These are phyloP conservation scores for Melanargia galathea DNA, from an alignment of 2,888 invertebrate species.

Conservation along the genomic window DNA sequence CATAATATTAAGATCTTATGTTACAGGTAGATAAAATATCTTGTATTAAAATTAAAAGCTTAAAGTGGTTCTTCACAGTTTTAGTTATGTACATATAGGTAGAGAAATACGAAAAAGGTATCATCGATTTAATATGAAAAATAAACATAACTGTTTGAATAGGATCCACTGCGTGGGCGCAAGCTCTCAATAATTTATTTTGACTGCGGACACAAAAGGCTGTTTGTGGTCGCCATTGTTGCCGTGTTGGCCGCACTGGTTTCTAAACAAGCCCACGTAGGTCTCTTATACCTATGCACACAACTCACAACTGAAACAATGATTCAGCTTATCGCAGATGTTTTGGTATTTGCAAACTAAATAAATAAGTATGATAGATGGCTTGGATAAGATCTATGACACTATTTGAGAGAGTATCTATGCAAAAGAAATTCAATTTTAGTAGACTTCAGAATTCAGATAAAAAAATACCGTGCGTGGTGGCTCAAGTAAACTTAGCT, in stretches of 20 bases:
- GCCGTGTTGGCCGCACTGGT: slow-evolving; percentile 45
- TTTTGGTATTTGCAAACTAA: slow-evolving; percentile 16
- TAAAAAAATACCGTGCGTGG: too few relatives aligned
- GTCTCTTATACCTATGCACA: not conserved
- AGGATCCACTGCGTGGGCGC: slow-evolving; percentile 50
- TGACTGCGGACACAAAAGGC: slow-evolving; percentile 58
- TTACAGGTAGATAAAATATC: not conserved
- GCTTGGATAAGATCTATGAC: too few relatives aligned
- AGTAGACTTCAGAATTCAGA: too few relatives aligned
- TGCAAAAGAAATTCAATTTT: too few relatives aligned
- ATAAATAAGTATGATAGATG: not conserved
- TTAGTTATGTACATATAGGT: slow-evolving; percentile 5
- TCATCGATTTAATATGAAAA: slow-evolving; percentile 35
- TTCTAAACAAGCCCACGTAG: slow-evolving; percentile 60
- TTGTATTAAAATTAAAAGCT: not conserved
- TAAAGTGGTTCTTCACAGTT: not conserved
- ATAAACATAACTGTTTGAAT: slow-evolving; percentile 48
- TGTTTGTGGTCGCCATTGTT: slow-evolving; percentile 54
- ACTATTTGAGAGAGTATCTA: too few relatives aligned
- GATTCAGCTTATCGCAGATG: slow-evolving; percentile 36
- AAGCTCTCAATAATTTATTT: slow-evolving; percentile 69
- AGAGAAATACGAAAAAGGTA: slow-evolving; percentile 20
- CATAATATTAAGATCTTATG: not conserved
- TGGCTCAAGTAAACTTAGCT: too few relatives aligned
- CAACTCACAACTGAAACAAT: slow-evolving; percentile 40